These are phyloP conservation scores for Eretmochelys imbricata DNA, from an alignment of 2,113 vertebrate genomes.

Conservation along the genomic window DNA sequence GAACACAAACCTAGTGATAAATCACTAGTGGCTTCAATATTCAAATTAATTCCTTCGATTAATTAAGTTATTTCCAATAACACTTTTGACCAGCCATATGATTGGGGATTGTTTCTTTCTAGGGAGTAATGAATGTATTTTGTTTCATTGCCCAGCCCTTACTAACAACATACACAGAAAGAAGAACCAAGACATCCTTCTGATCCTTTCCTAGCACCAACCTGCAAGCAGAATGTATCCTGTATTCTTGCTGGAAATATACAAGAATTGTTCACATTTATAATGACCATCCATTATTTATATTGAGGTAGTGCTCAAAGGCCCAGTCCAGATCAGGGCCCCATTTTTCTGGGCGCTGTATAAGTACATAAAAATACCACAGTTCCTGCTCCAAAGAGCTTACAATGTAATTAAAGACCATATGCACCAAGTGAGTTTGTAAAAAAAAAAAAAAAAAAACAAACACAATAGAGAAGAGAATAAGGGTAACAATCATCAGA, in stretches of 20 bases:
- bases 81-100: not conserved
- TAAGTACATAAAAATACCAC: not conserved
- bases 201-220: not conserved
- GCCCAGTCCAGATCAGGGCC: not conserved
- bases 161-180: not conserved
- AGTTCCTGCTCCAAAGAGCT: not conserved
- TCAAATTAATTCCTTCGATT: not conserved
- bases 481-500: not conserved
- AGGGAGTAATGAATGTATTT: not conserved
- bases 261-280: not conserved
- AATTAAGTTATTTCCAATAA: not conserved
- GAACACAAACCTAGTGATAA: not conserved
- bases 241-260: not conserved
- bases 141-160: not conserved
- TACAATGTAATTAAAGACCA: not conserved
- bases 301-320: not conserved
- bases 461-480: not conserved
- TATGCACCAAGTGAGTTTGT: not conserved
- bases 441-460: not conserved
- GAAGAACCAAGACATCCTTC: slow-evolving; percentile 19
- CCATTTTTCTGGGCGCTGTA: not conserved
- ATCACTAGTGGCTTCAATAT: not conserved
- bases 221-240: slow-evolving; percentile 8
- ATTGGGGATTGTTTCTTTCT: not conserved
- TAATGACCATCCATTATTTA: not conserved